phyloP scores from a whole-genome alignment of 2,113 vertebrate genomes.

The Percina caprodes region DNA sequence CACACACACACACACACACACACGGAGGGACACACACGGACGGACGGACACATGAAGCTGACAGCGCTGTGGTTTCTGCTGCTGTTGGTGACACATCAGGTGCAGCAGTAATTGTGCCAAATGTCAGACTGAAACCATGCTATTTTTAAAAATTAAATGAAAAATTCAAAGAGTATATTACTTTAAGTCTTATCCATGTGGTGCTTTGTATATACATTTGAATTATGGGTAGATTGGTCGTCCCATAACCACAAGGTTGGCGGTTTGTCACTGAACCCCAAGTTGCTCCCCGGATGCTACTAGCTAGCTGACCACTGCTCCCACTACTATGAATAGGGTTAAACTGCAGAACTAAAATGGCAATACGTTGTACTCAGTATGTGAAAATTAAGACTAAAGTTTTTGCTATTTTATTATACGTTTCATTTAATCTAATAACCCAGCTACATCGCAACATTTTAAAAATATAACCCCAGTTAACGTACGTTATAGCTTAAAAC shows the following conservation, averaged over 20 bases:
- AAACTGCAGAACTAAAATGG: too few relatives aligned
- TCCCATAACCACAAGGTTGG: too few relatives aligned
- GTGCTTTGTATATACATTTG: not conserved
- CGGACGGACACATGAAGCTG: conserved; percentile 45
- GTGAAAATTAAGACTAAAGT: too few relatives aligned
- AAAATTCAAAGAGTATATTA: not conserved
- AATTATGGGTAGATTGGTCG: too few relatives aligned
- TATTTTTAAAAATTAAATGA: not conserved
- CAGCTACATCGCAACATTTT: too few relatives aligned
- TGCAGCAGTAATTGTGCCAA: not conserved
- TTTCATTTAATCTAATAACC: not conserved
- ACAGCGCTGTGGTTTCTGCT: conserved; percentile 45
- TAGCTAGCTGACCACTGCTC: too few relatives aligned
- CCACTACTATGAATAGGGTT: too few relatives aligned
- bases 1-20: not conserved
- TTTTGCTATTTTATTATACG: not conserved
- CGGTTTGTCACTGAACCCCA: too few relatives aligned
- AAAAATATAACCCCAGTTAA: not conserved
- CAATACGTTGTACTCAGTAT: too few relatives aligned
- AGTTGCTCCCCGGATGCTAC: too few relatives aligned
- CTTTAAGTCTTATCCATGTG: not conserved
- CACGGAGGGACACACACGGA: conserved; percentile 15
- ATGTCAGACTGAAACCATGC: not conserved
- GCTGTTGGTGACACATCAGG: conserved; percentile 37
- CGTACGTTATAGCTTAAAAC: not conserved